These are phyloP conservation scores for Porites cylindrica DNA, from an alignment of 92 coral and sea anemone species.

Conservation along the genomic window DNA sequence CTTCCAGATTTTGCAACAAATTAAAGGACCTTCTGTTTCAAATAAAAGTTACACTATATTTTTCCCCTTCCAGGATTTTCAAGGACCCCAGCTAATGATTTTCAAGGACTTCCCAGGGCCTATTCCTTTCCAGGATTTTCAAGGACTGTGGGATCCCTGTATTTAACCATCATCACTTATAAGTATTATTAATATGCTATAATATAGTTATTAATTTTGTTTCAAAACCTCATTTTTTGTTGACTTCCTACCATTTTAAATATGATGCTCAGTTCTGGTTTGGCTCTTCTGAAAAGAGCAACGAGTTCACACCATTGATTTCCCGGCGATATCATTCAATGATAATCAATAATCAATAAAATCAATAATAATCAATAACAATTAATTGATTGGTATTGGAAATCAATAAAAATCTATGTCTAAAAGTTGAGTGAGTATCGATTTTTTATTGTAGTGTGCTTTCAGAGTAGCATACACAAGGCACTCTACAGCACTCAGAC, in stretches of 20 bases:
- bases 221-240: slow-evolving; percentile 17
- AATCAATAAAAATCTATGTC: too few species aligned
- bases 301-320: slow-evolving; percentile 62
- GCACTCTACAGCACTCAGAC: too few species aligned
- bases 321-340: background rate
- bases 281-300: slow-evolving; percentile 51
- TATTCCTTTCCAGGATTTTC: slow-evolving; percentile 33
- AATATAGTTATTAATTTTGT: background rate
- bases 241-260: slow-evolving; percentile 42
- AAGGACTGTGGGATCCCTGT: slow-evolving; percentile 38
- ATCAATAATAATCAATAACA: too few species aligned
- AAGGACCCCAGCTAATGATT: background rate
- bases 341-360: too few species aligned
- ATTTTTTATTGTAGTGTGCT: too few species aligned
- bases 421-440: too few species aligned
- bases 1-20: slow-evolving; percentile 31
- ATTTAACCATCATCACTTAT: slow-evolving; percentile 36
- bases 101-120: background rate
- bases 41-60: too few species aligned
- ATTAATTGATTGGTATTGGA: too few species aligned
- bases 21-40: slow-evolving; percentile 9
- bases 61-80: too few species aligned
- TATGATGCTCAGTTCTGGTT: slow-evolving; percentile 56
- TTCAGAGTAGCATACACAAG: too few species aligned
- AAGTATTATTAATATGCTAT: slow-evolving; percentile 22